A percentile compares a stretch with the other conserved stretches of the same genome.
Evolutionary conservation across 2,113 vertebrate species (phyloP).

Genomic region (Sarotherodon lohbergeri): DNA sequence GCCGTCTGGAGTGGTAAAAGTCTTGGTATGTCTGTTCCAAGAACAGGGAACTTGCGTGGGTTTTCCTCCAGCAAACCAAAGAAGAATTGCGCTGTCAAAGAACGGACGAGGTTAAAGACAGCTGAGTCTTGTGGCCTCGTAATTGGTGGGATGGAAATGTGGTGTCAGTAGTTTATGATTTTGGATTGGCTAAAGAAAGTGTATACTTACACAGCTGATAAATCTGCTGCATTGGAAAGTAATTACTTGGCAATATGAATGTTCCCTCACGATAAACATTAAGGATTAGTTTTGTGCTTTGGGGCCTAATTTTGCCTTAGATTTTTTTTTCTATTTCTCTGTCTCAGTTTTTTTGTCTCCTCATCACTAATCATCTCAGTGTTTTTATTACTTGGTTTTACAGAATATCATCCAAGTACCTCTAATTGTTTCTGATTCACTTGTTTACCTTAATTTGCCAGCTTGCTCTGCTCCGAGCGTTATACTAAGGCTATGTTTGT

Average conservation of each 20-base stretch:
- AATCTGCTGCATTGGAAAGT: slow-evolving; percentile 17
- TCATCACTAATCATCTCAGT: slow-evolving; percentile 2
- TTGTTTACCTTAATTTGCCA: slow-evolving; percentile 41
- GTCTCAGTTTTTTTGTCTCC: background rate
- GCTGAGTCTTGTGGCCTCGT: slow-evolving; percentile 9
- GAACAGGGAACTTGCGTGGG: background rate
- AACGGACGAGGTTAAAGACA: background rate
- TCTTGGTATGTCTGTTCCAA: background rate
- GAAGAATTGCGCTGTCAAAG: slow-evolving; percentile 19
- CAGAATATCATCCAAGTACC: slow-evolving; percentile 8
- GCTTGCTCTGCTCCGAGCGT: background rate
- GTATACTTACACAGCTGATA: background rate
- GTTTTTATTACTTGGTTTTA: slow-evolving; percentile 33
- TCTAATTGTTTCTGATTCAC: slow-evolving; percentile 54
- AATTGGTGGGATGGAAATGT: slow-evolving; percentile 22
- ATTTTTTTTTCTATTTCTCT: background rate
- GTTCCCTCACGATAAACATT: slow-evolving; percentile 10
- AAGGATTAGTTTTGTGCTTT: slow-evolving; percentile 15
- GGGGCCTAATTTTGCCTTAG: background rate
- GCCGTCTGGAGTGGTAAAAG: background rate
- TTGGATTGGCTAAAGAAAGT: background rate
- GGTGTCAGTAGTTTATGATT: slow-evolving; percentile 13
- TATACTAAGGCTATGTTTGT: background rate
- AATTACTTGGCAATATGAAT: slow-evolving; percentile 11
- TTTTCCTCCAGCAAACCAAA: slow-evolving; percentile 9